Evolutionary conservation across 2,113 vertebrate species (phyloP).

Genomic region (Pandion haliaetus): DNA sequence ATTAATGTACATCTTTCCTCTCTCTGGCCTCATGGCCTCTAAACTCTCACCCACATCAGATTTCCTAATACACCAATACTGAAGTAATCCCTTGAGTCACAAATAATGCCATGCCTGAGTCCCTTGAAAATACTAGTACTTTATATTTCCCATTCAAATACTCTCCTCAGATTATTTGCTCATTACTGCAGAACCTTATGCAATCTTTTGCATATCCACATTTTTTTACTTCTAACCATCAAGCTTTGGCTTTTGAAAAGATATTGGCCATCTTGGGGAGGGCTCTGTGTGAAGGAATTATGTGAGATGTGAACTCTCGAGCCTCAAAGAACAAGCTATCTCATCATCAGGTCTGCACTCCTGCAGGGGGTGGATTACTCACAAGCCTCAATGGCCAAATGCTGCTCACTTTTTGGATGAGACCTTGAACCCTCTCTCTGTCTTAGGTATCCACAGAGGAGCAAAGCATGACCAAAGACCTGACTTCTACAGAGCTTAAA

Average conservation of each 20-base stretch:
- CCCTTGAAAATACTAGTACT: background rate
- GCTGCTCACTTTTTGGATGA: background rate
- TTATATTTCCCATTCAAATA: background rate
- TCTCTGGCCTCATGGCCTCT: background rate
- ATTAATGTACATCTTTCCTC: background rate
- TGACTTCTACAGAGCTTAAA: background rate
- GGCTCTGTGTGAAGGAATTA: background rate
- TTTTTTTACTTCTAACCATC: background rate
- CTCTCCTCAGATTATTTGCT: background rate
- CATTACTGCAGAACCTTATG: background rate
- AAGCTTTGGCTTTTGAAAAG: background rate
- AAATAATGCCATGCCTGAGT: background rate
- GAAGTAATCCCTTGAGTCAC: background rate
- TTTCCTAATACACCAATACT: background rate
- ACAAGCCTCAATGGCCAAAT: background rate
- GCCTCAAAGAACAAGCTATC: background rate
- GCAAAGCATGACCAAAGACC: background rate
- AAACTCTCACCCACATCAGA: background rate
- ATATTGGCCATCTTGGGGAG: background rate
- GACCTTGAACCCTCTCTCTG: background rate
- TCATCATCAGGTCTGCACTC: background rate
- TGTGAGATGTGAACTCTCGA: background rate
- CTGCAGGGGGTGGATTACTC: too few relatives aligned
- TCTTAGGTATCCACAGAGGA: background rate
- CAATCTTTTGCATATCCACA: background rate